These are phyloP conservation scores for Drosophila nikananu DNA, from an alignment of 1,140 invertebrate genomes.

Conservation along the genomic window DNA sequence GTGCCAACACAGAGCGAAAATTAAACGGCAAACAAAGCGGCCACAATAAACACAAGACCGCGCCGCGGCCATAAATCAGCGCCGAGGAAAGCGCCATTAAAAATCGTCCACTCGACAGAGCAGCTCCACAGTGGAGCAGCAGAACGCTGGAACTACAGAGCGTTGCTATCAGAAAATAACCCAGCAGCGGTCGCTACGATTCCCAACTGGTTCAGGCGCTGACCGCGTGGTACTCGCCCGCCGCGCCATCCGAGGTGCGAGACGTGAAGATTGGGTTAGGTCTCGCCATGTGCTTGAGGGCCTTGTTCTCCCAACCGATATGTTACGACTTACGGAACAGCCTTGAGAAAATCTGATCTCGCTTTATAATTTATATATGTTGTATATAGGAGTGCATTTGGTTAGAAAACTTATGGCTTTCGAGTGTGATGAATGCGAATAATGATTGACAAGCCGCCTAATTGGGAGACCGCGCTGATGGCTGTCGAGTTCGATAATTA, in stretches of 20 bases:
- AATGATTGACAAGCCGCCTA: conserved; percentile 69
- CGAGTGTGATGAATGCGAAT: conserved; percentile 38
- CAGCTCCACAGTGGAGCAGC: conserved; percentile 4
- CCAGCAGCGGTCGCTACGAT: conserved; percentile 12
- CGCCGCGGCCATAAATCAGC: conserved; percentile 22
- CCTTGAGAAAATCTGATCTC: conserved; percentile 77
- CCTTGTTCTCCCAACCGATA: conserved; percentile 74
- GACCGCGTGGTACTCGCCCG: rapidly evolving
- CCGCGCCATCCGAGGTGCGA: background rate
- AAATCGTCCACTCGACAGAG: conserved; percentile 19
- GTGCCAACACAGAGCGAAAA: conserved; percentile 44
- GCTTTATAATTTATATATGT: conserved; percentile 14
- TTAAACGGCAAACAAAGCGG: conserved; percentile 49
- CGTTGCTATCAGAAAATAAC: conserved; percentile 1
- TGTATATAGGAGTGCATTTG: background rate
- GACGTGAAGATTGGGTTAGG: conserved; percentile 70
- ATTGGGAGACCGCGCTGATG: conserved; percentile 45
- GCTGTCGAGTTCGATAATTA: conserved; percentile 64
- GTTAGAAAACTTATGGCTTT: background rate
- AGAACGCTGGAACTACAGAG: conserved; percentile 2
- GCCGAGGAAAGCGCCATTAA: conserved; percentile 30
- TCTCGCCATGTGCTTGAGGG: conserved; percentile 71
- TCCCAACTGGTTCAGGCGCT: conserved; percentile 53
- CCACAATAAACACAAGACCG: conserved; percentile 30
- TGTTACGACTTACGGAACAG: conserved; percentile 75